Percentiles rank a stretch among this genome's conserved stretches.
phyloP scores from a whole-genome alignment of 92 coral and sea anemone species.

The Siderastrea radians region DNA sequence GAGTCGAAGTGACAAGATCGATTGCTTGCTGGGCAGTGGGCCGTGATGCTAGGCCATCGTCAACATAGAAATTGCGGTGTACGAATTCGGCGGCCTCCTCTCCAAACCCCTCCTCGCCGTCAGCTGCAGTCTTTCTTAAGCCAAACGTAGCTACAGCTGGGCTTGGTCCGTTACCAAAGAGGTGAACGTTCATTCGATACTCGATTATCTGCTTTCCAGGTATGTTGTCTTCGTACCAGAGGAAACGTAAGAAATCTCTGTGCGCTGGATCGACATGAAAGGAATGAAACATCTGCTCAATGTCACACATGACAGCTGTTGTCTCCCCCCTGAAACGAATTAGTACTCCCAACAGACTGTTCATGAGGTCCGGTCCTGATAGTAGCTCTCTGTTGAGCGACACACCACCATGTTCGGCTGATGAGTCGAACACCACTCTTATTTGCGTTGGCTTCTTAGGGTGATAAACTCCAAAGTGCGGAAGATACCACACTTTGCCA shows the following conservation, averaged over 20 bases:
- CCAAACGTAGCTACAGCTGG: slow-evolving; percentile 52
- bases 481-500: slow-evolving; percentile 19
- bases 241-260: slow-evolving; percentile 50
- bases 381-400: slow-evolving; percentile 32
- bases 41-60: slow-evolving; percentile 68
- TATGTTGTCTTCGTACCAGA: slow-evolving; percentile 52
- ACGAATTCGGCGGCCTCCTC: slow-evolving; percentile 53
- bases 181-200: slow-evolving; percentile 52
- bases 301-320: slow-evolving; percentile 10
- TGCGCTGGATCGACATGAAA: not conserved
- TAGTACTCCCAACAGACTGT: slow-evolving; percentile 28
- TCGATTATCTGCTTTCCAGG: slow-evolving; percentile 26
- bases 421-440: slow-evolving; percentile 14
- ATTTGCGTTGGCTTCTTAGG: slow-evolving; percentile 13
- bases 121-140: slow-evolving; percentile 52
- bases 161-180: slow-evolving; percentile 51
- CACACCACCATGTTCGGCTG: slow-evolving; percentile 15
- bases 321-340: slow-evolving; percentile 17
- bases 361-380: slow-evolving; percentile 26
- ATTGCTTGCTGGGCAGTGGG: slow-evolving; percentile 63
- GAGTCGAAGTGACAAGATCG: slow-evolving; percentile 59
- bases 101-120: slow-evolving; percentile 80
- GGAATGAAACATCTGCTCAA: slow-evolving; percentile 18
- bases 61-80: slow-evolving; percentile 74
- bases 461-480: slow-evolving; percentile 34